Base-by-base conservation (phyloP, 2,797 vertebrate genomes). In the Ceryle rudis region DNA sequence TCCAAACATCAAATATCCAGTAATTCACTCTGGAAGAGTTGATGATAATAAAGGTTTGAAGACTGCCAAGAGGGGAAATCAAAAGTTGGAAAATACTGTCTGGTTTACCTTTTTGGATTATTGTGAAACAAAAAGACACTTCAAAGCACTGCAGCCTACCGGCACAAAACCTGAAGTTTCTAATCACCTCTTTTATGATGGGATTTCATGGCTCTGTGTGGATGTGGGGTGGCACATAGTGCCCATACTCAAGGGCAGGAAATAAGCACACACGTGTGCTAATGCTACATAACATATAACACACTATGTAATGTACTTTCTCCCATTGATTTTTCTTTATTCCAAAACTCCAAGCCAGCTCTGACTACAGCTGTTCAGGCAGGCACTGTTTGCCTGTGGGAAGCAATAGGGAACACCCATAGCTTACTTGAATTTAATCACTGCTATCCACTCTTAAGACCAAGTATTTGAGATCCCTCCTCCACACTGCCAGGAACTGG, bases 171-270 rank as follows among this genome's bases (percentile, higher is more conserved):
- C 46, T 81, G 9, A 62, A 37, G 61, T 29, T 41, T 83, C 75
- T 69, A 8, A 72, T 44, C 29, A 5, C 16, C 10, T 81, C 33
- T 78, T 78, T 26, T 46, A 29, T 29, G 42, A 42, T 39, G 52
- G 66, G 71, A 81, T 87, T 61, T 95, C 82, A n/a, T 8, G 31
- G 52, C 73, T 69, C 35, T 10, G 28, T 1, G 4, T 14, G n/a
- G 39, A 77, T 9, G 9, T 18, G 28, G 20, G 71, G 61, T 11
- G 19, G 41, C 35, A 47, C 15, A 17, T 1, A 10, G 20, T 11
- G 28, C 15, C 47, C 0, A 0, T 10, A 39, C 10, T 25, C 46
- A 54, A 9, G n/a, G 73, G 54, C 19, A 61, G 47, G 39, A 72
- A 77, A 64, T 18, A 39, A 62, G 57, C 47, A 80, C 11, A 37